These are phyloP conservation scores for Macrocentrus cingulum DNA, from an alignment of 1,140 invertebrate genomes.

Conservation along the genomic window DNA sequence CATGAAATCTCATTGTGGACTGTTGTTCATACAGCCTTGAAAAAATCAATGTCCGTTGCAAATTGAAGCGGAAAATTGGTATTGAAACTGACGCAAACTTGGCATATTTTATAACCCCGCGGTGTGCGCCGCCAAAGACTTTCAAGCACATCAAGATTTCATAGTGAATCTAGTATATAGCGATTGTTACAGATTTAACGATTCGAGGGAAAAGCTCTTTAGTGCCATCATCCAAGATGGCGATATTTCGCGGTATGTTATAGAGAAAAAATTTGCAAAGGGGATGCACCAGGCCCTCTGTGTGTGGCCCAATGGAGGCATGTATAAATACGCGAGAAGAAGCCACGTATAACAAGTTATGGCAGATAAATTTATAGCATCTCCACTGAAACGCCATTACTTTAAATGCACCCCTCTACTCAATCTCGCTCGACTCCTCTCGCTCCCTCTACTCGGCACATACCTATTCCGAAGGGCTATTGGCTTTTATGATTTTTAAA, in stretches of 20 bases:
- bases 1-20: too few species aligned
- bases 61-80: too few species aligned
- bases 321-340: slow-evolving; percentile 59
- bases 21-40: too few species aligned
- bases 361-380: slow-evolving; percentile 62
- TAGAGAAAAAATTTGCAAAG: slow-evolving; percentile 9
- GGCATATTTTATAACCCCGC: too few species aligned
- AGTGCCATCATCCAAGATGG: too few species aligned
- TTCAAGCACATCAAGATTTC: too few species aligned
- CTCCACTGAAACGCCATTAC: slow-evolving; percentile 60
- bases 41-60: too few species aligned
- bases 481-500: slow-evolving; percentile 58
- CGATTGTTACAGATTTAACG: too few species aligned
- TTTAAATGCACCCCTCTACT: slow-evolving; percentile 55
- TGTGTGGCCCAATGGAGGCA: slow-evolving; percentile 34
- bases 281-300: background rate
- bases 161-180: too few species aligned
- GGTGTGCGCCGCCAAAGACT: too few species aligned
- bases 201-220: too few species aligned
- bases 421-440: slow-evolving; percentile 31
- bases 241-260: background rate
- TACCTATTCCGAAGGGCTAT: slow-evolving; percentile 37
- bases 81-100: too few species aligned
- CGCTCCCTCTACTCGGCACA: slow-evolving; percentile 17
- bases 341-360: slow-evolving; percentile 60